Conservation (phyloP, 2,113 vertebrate genomes). For the Centropus bengalensis region DNA sequence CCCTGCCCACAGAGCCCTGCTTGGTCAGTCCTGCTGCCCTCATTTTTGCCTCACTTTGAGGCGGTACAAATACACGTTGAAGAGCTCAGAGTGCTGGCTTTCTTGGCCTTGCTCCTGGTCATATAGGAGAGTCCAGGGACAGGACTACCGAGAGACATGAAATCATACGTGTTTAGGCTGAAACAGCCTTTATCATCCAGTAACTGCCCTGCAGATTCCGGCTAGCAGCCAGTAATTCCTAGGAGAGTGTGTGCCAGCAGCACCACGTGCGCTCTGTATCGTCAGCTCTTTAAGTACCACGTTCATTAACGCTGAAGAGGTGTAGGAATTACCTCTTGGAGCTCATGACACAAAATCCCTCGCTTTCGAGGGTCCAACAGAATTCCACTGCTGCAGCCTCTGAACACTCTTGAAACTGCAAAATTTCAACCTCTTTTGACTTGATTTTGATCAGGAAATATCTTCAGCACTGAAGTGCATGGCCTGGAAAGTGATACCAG, state of each 20-base stretch:
- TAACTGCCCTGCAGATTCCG: background rate
- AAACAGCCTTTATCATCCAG: background rate
- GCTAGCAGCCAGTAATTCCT: background rate
- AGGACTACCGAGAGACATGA: background rate
- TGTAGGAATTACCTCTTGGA: background rate
- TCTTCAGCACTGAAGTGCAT: constrained; percentile 87
- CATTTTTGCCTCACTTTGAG: background rate
- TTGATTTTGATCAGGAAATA: constrained; percentile 79
- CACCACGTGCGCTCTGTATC: background rate
- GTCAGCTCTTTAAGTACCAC: background rate
- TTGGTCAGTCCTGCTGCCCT: background rate
- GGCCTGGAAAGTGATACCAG: constrained; percentile 86
- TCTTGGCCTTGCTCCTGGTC: background rate
- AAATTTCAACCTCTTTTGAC: background rate
- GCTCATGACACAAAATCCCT: background rate
- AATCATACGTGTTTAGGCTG: background rate
- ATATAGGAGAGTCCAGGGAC: background rate
- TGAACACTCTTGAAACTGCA: background rate
- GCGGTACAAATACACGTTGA: background rate
- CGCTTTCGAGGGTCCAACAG: background rate
- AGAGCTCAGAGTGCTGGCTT: background rate
- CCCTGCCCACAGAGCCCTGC: background rate
- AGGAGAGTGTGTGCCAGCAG: background rate
- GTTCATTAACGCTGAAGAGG: background rate
- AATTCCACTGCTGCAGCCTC: background rate